A percentile compares a stretch with the other conserved stretches of the same genome.
These are phyloP conservation scores for Argopecten irradians DNA, from an alignment of 1,140 invertebrate species.

Conservation along the genomic window DNA sequence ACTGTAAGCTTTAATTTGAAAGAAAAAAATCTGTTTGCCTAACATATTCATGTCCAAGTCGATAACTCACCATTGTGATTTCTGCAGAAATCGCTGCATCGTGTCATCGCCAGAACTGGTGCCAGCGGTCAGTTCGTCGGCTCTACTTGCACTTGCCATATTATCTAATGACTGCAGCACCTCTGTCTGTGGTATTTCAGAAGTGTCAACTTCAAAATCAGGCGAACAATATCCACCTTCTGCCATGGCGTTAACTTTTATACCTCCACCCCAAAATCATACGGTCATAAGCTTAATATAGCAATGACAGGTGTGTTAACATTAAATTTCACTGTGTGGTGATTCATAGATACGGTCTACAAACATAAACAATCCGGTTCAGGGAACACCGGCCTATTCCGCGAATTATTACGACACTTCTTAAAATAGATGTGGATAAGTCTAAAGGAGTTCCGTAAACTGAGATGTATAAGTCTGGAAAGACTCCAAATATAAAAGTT, in stretches of 20 bases:
- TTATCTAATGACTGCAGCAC: background rate
- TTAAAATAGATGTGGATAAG: background rate
- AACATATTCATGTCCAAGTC: no score
- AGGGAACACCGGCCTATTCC: background rate
- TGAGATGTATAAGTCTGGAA: background rate
- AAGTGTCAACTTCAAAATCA: background rate
- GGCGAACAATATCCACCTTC: constrained; percentile 28
- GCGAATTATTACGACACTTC: constrained; percentile 10
- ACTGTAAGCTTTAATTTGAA: no score
- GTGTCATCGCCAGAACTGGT: constrained; percentile 25
- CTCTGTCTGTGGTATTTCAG: background rate
- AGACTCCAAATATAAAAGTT: background rate
- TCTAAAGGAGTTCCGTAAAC: background rate
- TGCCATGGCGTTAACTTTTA: constrained; percentile 38
- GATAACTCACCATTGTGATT: constrained; percentile 50
- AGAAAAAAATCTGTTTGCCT: no score
- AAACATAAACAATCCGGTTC: background rate
- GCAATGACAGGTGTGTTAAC: background rate
- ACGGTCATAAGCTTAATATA: background rate
- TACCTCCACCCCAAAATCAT: background rate
- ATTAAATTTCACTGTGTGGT: background rate
- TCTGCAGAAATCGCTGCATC: constrained; percentile 52
- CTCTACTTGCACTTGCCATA: background rate
- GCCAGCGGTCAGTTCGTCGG: background rate
- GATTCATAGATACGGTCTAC: background rate